These are phyloP conservation scores for Peromyscus leucopus DNA, from an alignment of 2,113 vertebrate species.

Conservation along the genomic window DNA sequence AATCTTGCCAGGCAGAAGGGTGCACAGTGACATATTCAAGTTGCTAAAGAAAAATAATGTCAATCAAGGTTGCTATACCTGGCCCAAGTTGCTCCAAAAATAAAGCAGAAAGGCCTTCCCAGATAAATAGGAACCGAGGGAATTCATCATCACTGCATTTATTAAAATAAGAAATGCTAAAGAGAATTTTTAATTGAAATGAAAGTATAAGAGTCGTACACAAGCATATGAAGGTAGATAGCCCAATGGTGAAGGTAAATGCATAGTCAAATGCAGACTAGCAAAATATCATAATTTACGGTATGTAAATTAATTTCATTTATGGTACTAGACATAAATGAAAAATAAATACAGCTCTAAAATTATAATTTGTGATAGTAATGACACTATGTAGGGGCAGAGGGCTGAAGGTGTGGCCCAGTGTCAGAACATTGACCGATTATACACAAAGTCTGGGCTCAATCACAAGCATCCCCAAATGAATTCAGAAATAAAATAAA, in stretches of 20 bases:
- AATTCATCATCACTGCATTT: not conserved
- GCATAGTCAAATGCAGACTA: not conserved
- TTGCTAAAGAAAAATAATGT: not conserved
- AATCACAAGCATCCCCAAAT: not conserved
- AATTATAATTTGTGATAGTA: not conserved
- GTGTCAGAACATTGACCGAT: not conserved
- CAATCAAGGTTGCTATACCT: not conserved
- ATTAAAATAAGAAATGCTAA: not conserved
- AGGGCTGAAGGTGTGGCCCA: not conserved
- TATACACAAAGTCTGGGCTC: not conserved
- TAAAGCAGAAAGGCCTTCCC: not conserved
- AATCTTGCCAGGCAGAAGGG: not conserved
- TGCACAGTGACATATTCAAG: not conserved
- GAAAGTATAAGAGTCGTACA: not conserved
- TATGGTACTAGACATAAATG: not conserved
- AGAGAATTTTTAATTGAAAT: not conserved
- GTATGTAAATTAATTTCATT: not conserved
- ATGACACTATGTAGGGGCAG: not conserved
- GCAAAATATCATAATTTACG: not conserved
- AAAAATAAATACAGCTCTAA: not conserved
- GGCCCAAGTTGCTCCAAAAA: not conserved
- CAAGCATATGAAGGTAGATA: not conserved
- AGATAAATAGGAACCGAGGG: not conserved
- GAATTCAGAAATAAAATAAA: not conserved
- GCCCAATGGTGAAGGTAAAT: not conserved